phyloP scores from a whole-genome alignment of 2,797 vertebrate genomes.

The Syncerus caffer region DNA sequence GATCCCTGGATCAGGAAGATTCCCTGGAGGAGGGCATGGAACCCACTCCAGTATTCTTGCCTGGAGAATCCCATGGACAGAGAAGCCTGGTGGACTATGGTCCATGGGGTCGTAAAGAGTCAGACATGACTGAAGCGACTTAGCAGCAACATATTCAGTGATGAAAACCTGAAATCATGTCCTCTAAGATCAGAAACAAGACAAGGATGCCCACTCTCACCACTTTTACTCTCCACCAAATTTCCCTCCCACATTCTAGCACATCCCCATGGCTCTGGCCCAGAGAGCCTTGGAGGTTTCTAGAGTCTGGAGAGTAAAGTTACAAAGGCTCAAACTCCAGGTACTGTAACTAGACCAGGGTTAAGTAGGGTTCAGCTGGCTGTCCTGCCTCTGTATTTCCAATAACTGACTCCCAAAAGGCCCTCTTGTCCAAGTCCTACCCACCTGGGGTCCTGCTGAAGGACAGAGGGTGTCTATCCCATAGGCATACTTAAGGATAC shows the following conservation, averaged over 20 bases:
- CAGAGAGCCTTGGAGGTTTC: not conserved
- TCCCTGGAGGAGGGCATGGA: not conserved
- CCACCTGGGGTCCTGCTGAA: not conserved
- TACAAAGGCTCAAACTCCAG: not conserved
- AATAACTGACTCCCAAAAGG: not conserved
- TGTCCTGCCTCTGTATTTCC: not conserved
- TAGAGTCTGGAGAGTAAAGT: not conserved
- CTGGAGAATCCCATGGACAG: not conserved
- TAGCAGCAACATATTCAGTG: not conserved
- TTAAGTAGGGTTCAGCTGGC: not conserved
- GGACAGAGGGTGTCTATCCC: not conserved
- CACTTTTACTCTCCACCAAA: not conserved
- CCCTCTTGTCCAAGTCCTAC: too few species aligned
- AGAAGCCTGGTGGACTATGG: not conserved
- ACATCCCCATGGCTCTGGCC: not conserved
- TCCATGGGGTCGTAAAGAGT: not conserved
- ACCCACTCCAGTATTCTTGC: not conserved
- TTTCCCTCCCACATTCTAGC: not conserved
- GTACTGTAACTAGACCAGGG: too few species aligned
- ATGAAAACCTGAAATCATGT: not conserved
- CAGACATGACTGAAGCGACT: accelerated
- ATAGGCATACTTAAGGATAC: not conserved
- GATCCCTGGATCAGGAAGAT: not conserved
- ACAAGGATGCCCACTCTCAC: not conserved
- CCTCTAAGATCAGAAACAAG: not conserved